Base-by-base conservation (phyloP, 1,140 invertebrate species). In the Apocrypta bakeri region DNA sequence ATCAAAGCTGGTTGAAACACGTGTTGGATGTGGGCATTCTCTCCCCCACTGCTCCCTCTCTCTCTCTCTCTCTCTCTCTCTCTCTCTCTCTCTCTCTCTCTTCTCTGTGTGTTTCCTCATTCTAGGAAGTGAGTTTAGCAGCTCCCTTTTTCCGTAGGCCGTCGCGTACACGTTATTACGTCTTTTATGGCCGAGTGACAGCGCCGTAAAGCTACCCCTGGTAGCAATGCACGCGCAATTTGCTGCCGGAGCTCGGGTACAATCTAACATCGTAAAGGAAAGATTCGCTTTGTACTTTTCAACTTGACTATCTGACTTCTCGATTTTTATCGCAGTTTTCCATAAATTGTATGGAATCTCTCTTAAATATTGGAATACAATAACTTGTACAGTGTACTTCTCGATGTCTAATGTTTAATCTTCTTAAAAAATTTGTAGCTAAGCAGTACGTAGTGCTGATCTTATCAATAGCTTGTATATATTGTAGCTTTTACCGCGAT, bases 231-330 rank as follows among this genome's bases (percentile, higher is more conserved):
- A 73, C 56, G 56, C 31, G 48, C 79, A 73, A 80, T 80, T 80
- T 80, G 79, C 69, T 7, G 56, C 6, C 7, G 72, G 42, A 17
- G 12, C 37, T 2, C 2, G 40, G 24, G 14, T 71, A 27, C 64
- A 48, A 71, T 71, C 77, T 71, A 56, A 11, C 25, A 66, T 71
- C 77, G 77, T 79, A 79, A 79, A 79, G 77, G 25, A 56, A 17
- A 9, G 77, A 79, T 79, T 56, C 66, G 66, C 40, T 79, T 71
- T 71, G 66, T 79, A 56, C 33, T 56, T 79, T 71, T 42, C 25
- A 24, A 11, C 25, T 8, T 11, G n/a, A 29, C 25, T 12, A 27
- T 66, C 14, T 4, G 63, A 27, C 25, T n/a, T 2, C 21, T 21
- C 63, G 63, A 66, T 66, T 66, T 29, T 25, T 1, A 11, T 66